These are phyloP conservation scores for Piprites chloris DNA, from an alignment of 2,113 vertebrate genomes.

Conservation along the genomic window DNA sequence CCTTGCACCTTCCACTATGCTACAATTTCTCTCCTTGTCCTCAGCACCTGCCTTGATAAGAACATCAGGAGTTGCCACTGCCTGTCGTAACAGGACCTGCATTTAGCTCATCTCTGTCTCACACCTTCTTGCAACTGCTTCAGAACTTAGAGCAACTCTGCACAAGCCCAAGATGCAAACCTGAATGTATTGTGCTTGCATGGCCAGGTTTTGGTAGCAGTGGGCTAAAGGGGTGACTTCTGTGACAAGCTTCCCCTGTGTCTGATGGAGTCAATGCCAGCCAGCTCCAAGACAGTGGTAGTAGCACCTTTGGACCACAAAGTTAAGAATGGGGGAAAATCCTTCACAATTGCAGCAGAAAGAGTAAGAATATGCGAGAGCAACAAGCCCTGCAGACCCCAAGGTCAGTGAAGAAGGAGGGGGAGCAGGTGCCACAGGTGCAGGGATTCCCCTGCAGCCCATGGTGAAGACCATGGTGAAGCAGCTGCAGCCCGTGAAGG, in stretches of 20 bases:
- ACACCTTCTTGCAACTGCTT: neutral
- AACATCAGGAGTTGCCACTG: neutral
- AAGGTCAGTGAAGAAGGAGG: neutral
- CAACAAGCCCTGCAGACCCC: neutral
- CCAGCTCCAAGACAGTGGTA: neutral
- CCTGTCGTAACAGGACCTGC: neutral
- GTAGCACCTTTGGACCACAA: neutral
- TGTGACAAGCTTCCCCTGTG: neutral
- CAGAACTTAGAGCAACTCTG: neutral
- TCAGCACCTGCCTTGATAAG: neutral
- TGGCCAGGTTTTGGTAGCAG: neutral
- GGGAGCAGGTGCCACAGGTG: neutral
- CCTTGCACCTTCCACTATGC: neutral
- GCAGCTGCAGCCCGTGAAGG: neutral
- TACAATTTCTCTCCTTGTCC: neutral
- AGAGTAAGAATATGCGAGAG: neutral
- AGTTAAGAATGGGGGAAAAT: neutral
- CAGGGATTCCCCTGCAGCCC: neutral
- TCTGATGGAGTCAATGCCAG: neutral
- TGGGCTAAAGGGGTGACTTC: neutral
- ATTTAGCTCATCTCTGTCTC: neutral
- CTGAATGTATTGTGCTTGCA: neutral
- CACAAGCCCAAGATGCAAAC: neutral
- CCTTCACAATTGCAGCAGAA: neutral
- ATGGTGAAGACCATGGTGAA: neutral